Evolutionary conservation across 2,113 vertebrate genomes (phyloP), one percentile per base, ranked within the genome.

Genomic region (Ivindomyrus marchei): DNA sequence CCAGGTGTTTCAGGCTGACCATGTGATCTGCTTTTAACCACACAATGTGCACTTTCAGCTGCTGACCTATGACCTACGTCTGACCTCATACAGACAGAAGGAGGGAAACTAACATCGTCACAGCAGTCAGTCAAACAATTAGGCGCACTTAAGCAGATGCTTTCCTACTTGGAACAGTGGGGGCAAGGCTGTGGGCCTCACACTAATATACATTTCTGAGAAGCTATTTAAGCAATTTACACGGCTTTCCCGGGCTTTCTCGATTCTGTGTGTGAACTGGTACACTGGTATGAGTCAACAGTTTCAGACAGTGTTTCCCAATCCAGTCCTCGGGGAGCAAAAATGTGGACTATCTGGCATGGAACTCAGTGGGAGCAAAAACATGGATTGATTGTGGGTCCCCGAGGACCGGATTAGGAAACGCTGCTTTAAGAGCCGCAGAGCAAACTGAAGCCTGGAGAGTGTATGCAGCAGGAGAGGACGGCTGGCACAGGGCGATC

Each of bases 161-260:
- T 84, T 90, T 50, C 83, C 62, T 62, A 7, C 10, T 62, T 77
- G 39, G 88, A 88, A 62, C 87, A 88, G 85, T 56, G 88, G 27
- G 62, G 45, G 31, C 56, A 11, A 45, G 39, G 77, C 53, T 87
- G n/a, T 66, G 70, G 85, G 90, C 89, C 89, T 21, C 45, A 91
- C 74, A 88, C 83, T 62, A 90, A 92, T 85, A 90, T 80, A 90
- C 62, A 90, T 85, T 88, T 83, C 27, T 52, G 86, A 84, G 66
- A 90, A 87, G 62, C 91, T 89, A 90, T 91, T 42, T 11, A 6
- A 85, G 74, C 89, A 74, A 87, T 90, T 90, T 91, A 87, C 90
- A 91, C 85, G 90, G 83, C 90, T 90, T 92, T 87, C 42, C 39
- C 27, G 36, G 87, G 89, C 10, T 52, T 89, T 88, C 85, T 89